Percentiles rank a stretch among this genome's conserved stretches.
Conservation (phyloP, 2,888 invertebrate genomes). For the Osmoderma eremita region DNA sequence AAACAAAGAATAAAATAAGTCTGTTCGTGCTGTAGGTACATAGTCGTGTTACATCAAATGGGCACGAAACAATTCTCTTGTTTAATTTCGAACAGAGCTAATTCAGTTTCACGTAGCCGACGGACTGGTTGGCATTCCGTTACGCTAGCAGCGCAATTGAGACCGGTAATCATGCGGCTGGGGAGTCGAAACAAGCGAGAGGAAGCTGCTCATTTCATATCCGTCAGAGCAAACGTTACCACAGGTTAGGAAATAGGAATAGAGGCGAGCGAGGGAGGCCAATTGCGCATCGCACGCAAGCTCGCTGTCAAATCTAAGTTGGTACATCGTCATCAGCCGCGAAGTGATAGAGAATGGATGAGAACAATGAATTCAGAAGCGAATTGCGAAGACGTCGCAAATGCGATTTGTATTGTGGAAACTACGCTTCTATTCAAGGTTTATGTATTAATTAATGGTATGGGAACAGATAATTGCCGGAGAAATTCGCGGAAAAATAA, state of each 20-base stretch:
- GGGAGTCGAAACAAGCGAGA: background rate
- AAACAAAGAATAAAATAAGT: too few relatives aligned
- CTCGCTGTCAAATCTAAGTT: too few relatives aligned
- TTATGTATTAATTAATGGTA: too few relatives aligned
- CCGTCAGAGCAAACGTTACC: slow-evolving; percentile 7
- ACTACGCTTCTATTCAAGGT: too few relatives aligned
- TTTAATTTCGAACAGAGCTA: slow-evolving; percentile 27
- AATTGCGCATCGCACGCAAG: background rate
- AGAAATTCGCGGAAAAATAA: too few relatives aligned
- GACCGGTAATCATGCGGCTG: slow-evolving; percentile 1
- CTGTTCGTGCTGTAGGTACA: too few relatives aligned
- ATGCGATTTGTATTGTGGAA: too few relatives aligned
- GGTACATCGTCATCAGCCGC: too few relatives aligned
- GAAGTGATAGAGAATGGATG: too few relatives aligned
- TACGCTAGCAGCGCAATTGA: slow-evolving; percentile 15
- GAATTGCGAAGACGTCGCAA: too few relatives aligned
- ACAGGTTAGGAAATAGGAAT: background rate
- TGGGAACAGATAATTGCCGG: too few relatives aligned
- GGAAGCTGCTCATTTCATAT: slow-evolving; percentile 7
- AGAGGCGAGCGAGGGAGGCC: background rate
- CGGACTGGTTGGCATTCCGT: slow-evolving; percentile 11
- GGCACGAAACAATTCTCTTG: slow-evolving; percentile 22
- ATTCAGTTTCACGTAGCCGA: slow-evolving; percentile 26
- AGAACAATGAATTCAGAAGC: too few relatives aligned
- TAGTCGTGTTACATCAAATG: background rate